Base-by-base conservation (phyloP, 2,797 vertebrate species). In the Pteropus rufus region DNA sequence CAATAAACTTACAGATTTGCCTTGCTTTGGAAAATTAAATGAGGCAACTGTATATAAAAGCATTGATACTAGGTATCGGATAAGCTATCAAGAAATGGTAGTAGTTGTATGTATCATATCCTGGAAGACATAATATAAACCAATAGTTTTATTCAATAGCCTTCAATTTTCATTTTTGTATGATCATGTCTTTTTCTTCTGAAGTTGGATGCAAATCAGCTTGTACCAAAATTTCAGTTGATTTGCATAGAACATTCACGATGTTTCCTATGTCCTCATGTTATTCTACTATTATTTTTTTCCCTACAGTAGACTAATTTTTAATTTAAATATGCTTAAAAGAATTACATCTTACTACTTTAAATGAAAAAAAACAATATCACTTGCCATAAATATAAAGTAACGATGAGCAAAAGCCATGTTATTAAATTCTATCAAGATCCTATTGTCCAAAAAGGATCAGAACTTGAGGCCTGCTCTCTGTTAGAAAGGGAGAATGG, bases 21-120 rank as follows among this genome's bases (percentile, higher is more conserved):
- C 44, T 69, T 91, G 49, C 46, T 93, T 77, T 90, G 26, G 77
- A 79, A 96, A 92, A 84, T 95, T 60, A 72, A 65, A 39, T 36
- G 36, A 87, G 31, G 23, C 67, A 75, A 29, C 10, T 58, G 0
- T 76, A 7, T 87, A 34, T 34, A 75, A 79, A 79, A 75, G 7
- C 75, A 44, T 39, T 83, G 44, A 52, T 44, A 67, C 34, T 12
- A 4, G 67, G 23, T 26, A 73, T 10, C 52, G 19, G 88, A 52
- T 56, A 80, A 91, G 11, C 58, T 41, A 39, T 87, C 24, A 69
- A 96, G 76, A 65, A 95, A 70, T 77, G 24, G 36, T 49, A 62
- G 31, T 75, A 62, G 19, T 62, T 62, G 44, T 69, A 52, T 19
- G 21, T 81, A 23, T 31, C 60, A 39, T 82, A 64, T 92, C 10